Base-by-base conservation (phyloP, 1,140 invertebrate species). In the Papilio dardanus region DNA sequence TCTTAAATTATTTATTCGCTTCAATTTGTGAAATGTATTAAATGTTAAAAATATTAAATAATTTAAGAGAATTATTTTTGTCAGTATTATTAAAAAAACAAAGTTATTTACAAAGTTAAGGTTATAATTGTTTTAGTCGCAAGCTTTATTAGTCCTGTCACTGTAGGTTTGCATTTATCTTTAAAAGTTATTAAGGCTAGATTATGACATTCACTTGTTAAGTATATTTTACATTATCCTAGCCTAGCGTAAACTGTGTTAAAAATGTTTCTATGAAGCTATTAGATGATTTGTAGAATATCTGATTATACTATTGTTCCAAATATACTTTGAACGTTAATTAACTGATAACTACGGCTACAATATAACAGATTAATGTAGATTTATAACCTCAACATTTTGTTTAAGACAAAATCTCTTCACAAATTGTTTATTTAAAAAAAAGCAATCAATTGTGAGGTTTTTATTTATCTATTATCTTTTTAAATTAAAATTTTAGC, bases 61-160 rank as follows among this genome's bases (percentile, higher is more conserved):
- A 73, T 73, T 73, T 73, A 33, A 73, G 10, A 54, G 30, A 73
- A 31, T 54, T 73, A 73, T 73, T 73, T 58, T 73, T 73, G 30
- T 73, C 71, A 73, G 71, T 73, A 54, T 54, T 73, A 73, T n/a
- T n/a, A 71, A 46, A 50, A 42, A 71, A 24, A 71, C 4, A 35
- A 33, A 58, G 46, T 73, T 54, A 54, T 73, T 73, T 68, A 73
- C 71, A 33, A 33, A 31, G 69, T 71, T 71, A 46, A 54, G 12
- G 71, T 73, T 73, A 31, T 31, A 24, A 50, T 19, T 46, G 16
- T 46, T 71, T 46, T 73, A 73, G 71, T 73, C 71, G 71, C 71
- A 73, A 73, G 71, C 71, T 73, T 31, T 33, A 5, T 54, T 69
- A 69, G 35, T 37, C 35, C 31, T 69, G 35, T 69, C 69, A 71